phyloP scores from a whole-genome alignment of 2,113 vertebrate species.

The Pholis gunnellus region DNA sequence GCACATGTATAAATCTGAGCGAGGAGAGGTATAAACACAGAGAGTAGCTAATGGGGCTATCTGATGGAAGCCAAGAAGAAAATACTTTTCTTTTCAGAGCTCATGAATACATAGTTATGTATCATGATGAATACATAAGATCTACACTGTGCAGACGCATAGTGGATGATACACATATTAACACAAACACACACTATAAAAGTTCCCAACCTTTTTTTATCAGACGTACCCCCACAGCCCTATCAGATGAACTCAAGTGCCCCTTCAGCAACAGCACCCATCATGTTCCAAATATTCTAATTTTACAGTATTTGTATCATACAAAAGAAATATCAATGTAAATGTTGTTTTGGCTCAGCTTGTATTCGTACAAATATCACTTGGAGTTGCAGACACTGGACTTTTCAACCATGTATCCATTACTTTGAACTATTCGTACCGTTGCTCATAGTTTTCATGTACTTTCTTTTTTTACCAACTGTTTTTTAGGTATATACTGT shows the following conservation, averaged over 20 bases:
- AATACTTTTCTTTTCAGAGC: slow-evolving; percentile 40
- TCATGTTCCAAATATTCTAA: background rate
- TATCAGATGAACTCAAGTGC: background rate
- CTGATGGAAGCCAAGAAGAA: slow-evolving; percentile 44
- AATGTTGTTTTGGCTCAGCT: background rate
- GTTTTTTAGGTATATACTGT: background rate
- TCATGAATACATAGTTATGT: slow-evolving; percentile 30
- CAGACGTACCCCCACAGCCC: background rate
- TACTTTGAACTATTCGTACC: background rate
- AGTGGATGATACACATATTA: background rate
- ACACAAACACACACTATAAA: background rate
- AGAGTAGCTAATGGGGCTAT: slow-evolving; percentile 60
- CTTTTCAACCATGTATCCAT: background rate
- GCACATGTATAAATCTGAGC: slow-evolving; percentile 71
- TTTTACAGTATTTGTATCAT: background rate
- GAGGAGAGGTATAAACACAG: slow-evolving; percentile 69
- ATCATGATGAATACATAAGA: slow-evolving; percentile 27
- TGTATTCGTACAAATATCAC: background rate
- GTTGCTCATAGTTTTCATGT: background rate
- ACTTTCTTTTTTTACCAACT: background rate
- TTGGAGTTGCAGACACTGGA: background rate
- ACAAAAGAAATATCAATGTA: too few species aligned
- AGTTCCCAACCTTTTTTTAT: background rate
- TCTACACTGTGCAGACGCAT: background rate
- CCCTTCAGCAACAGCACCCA: background rate